Percentiles rank a stretch among this genome's conserved stretches.
phyloP scores from a whole-genome alignment of 2,888 invertebrate species.

The Saturnia pavonia region DNA sequence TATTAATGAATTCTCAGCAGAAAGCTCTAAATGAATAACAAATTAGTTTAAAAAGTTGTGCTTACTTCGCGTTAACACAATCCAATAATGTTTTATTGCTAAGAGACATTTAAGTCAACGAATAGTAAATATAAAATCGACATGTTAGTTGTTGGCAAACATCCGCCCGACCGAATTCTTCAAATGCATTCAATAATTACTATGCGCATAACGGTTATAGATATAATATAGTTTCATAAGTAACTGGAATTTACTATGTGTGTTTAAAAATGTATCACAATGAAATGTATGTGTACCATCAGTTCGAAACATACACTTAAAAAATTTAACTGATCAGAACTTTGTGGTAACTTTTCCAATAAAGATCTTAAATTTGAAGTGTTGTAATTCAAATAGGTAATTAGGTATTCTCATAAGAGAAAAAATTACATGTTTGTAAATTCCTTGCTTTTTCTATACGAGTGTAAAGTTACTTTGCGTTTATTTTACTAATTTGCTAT shows the following conservation, averaged over 20 bases:
- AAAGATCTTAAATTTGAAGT: no score
- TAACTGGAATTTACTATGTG: neutral
- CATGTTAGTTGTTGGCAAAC: constrained; percentile 10
- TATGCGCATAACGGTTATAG: constrained; percentile 1
- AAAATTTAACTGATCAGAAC: neutral
- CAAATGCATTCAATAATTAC: constrained; percentile 9
- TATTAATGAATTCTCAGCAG: neutral
- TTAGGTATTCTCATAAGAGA: no score
- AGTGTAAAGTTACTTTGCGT: no score
- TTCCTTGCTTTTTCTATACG: no score
- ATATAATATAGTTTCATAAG: neutral
- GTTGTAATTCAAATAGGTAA: no score
- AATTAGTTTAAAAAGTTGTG: neutral
- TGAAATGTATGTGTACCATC: neutral
- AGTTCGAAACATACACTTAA: neutral
- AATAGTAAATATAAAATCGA: constrained; percentile 9
- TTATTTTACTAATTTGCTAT: no score
- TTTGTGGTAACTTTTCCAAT: neutral
- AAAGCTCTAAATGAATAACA: neutral
- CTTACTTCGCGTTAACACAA: neutral
- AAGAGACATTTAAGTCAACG: neutral
- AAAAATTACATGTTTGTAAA: no score
- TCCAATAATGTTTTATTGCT: neutral
- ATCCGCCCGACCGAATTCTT: constrained; percentile 10
- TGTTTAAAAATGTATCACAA: neutral